A percentile compares a stretch with the other conserved stretches of the same genome.
Conservation (phyloP, 2,113 vertebrate genomes). For the Colossoma macropomum region DNA sequence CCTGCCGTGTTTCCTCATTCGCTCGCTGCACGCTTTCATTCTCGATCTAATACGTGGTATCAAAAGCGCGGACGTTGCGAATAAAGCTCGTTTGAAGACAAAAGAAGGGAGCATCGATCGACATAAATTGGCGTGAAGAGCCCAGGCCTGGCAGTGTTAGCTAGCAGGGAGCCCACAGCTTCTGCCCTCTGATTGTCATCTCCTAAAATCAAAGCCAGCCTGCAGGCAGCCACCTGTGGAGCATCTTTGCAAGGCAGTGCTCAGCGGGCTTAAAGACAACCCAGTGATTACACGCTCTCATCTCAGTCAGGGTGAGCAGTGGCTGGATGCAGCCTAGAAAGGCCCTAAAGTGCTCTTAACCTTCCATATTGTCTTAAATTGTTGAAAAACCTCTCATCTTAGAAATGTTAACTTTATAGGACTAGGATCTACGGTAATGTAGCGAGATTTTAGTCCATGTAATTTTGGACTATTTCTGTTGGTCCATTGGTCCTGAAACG, state of each 20-base stretch:
- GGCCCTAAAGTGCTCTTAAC: conserved; percentile 26
- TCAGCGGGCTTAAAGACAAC: conserved; percentile 22
- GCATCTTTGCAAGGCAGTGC: conserved; percentile 24
- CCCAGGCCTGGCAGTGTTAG: neutral
- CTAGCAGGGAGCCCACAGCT: conserved; percentile 29
- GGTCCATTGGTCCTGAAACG: neutral
- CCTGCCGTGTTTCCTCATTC: neutral
- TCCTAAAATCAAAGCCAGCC: conserved; percentile 29
- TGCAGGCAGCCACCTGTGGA: neutral
- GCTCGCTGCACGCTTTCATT: neutral
- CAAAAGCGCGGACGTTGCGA: neutral
- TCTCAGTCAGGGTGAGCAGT: neutral
- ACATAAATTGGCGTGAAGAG: conserved; percentile 1
- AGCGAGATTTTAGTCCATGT: neutral
- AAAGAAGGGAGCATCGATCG: neutral
- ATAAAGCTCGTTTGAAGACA: neutral
- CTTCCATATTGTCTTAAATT: conserved; percentile 13
- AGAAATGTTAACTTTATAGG: neutral
- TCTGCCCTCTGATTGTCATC: neutral
- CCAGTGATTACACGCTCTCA: conserved; percentile 35
- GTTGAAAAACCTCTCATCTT: neutral
- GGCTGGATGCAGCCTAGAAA: neutral
- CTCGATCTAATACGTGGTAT: neutral
- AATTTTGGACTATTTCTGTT: neutral
- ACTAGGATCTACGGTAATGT: too few relatives aligned